Conservation (phyloP, 2,888 invertebrate species). For the Archips xylosteana region DNA sequence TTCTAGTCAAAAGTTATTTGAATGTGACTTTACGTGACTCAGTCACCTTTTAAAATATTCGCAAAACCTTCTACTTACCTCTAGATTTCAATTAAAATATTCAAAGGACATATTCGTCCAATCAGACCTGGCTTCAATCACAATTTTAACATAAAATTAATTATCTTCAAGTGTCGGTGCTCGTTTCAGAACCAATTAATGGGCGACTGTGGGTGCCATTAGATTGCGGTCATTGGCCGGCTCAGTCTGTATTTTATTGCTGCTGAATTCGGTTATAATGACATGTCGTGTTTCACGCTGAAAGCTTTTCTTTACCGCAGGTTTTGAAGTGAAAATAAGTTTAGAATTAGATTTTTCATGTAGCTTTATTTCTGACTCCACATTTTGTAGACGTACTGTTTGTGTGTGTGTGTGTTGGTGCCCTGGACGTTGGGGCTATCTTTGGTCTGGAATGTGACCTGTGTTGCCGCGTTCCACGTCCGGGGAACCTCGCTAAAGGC, state of each 20-base stretch:
- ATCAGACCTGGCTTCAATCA: constrained; percentile 13
- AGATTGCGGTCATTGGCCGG: neutral
- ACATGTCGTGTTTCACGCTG: neutral
- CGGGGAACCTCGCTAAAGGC: too few relatives aligned
- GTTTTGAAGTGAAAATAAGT: too few relatives aligned
- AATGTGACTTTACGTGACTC: neutral
- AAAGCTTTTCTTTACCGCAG: neutral
- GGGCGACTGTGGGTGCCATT: neutral
- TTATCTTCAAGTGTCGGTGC: constrained; percentile 29
- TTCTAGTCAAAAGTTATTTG: too few relatives aligned
- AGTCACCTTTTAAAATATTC: neutral
- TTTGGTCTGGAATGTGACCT: too few relatives aligned
- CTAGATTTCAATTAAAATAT: neutral
- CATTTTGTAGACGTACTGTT: too few relatives aligned
- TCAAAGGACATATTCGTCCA: constrained; percentile 4
- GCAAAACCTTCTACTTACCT: neutral
- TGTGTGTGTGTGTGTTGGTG: too few relatives aligned
- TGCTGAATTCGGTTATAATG: neutral
- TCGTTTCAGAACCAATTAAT: constrained; percentile 25
- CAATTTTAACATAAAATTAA: constrained; percentile 33
- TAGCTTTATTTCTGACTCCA: too few relatives aligned
- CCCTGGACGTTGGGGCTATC: too few relatives aligned
- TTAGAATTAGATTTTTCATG: too few relatives aligned
- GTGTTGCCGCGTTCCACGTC: too few relatives aligned
- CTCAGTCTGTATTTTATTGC: neutral